These are phyloP conservation scores for Furcula furcula DNA, from an alignment of 2,888 invertebrate genomes.

Conservation along the genomic window DNA sequence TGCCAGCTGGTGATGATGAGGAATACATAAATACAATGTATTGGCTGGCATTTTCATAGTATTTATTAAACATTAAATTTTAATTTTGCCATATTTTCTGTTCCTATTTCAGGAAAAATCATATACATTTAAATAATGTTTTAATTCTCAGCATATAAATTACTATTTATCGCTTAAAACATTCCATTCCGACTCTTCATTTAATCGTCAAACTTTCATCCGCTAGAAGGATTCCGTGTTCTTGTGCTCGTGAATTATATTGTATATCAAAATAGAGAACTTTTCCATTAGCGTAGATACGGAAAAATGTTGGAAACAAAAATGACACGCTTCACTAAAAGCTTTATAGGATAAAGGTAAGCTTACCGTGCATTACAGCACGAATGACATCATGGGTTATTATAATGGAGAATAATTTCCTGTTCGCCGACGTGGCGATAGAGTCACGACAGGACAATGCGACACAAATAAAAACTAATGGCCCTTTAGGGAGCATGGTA, in stretches of 20 bases:
- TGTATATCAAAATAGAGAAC: constrained; percentile 31
- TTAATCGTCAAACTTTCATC: too few species aligned
- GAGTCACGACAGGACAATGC: constrained; percentile 54
- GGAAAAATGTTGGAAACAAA: constrained; percentile 38
- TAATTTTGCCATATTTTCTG: too few species aligned
- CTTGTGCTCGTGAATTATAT: constrained; percentile 17
- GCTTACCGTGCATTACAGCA: constrained; percentile 43
- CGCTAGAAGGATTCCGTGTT: too few species aligned
- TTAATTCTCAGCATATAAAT: too few species aligned
- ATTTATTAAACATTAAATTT: too few species aligned
- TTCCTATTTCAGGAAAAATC: too few species aligned
- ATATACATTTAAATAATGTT: too few species aligned
- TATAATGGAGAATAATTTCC: constrained; percentile 64
- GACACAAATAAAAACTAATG: constrained; percentile 69
- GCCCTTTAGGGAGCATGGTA: constrained; percentile 38
- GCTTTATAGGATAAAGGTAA: constrained; percentile 38
- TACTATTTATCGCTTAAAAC: constrained; percentile 29
- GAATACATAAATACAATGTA: too few species aligned
- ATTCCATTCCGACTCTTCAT: too few species aligned
- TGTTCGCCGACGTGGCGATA: constrained; percentile 43
- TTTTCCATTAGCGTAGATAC: constrained; percentile 38
- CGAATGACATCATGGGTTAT: constrained; percentile 48
- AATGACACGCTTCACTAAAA: constrained; percentile 41
- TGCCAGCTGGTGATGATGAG: too few species aligned
- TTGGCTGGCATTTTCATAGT: too few species aligned